Base-by-base conservation (phyloP, 2,113 vertebrate species). In the Brachypteracias leptosomus region DNA sequence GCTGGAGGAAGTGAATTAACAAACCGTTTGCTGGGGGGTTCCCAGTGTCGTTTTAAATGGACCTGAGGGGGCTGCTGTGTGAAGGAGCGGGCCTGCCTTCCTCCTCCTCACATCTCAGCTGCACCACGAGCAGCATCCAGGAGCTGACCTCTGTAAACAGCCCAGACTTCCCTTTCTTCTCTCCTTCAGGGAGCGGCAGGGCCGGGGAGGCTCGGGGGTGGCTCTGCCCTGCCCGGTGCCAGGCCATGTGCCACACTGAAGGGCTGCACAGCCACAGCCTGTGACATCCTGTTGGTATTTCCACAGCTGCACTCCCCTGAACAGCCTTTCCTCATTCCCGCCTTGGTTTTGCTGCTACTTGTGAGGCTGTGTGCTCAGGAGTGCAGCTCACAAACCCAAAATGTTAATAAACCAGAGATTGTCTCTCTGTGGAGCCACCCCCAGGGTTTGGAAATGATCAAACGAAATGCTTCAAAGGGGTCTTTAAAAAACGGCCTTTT, bases 1-100 rank as follows among this genome's bases (percentile, higher is more conserved):
- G 13, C 42, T 14, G 67, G 16, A n/a, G 49, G 1, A 7, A 31
- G 31, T 33, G 66, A 35, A 35, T 26, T 26, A 12, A 11, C 10
- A 10, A 12, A 19, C 24, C 0, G 0, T 3, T 11, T 42, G 3
- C 33, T 19, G 61, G 24, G 8, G 1, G 18, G 12, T 46, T 61
- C 22, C 24, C 28, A 5, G 10, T 1, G 0, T 67, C 13, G 0
- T 40, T 54, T 61, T 31, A 19, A 40, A 35, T 0, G 3, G 31
- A 9, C 10, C n/a, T 12, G 21, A 63, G 63, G 4, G 9, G 20
- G 19, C 16, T 13, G 13, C 38, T 24, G 33, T 12, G 46, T 47
- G 63, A 31, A 26, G 20, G 29, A 49, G 35, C 0, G 3, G 7
- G 29, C 61, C 0, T 29, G 29, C 61, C 0, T 29, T 38, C 58